Percentiles rank a stretch among this genome's conserved stretches.
phyloP scores from a whole-genome alignment of 2,888 invertebrate genomes.

The Dione juno region DNA sequence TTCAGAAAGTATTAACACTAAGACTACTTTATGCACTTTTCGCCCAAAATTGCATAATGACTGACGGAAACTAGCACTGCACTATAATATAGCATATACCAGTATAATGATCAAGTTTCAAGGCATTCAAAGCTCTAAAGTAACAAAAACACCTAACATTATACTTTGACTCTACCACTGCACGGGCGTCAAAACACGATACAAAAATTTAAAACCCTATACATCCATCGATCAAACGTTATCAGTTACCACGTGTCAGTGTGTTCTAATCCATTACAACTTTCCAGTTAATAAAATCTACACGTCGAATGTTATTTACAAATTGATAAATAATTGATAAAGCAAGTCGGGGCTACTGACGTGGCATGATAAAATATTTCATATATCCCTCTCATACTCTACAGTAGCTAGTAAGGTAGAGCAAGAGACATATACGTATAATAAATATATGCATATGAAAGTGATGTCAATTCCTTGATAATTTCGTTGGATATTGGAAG shows the following conservation, averaged over 20 bases:
- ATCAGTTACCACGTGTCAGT: slow-evolving; percentile 58
- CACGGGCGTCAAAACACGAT: slow-evolving; percentile 45
- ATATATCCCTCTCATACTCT: slow-evolving; percentile 44
- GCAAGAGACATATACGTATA: slow-evolving; percentile 25
- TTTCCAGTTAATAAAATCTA: slow-evolving; percentile 69
- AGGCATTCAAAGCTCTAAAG: no score
- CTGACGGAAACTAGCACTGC: no score
- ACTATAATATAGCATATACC: no score
- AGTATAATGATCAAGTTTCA: no score
- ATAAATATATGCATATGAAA: background rate
- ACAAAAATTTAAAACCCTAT: slow-evolving; percentile 43
- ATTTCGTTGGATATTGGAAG: slow-evolving; percentile 1
- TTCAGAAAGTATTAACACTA: no score
- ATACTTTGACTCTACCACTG: slow-evolving; percentile 38
- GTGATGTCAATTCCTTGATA: slow-evolving; percentile 36
- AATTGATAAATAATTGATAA: slow-evolving; percentile 64
- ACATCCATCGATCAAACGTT: slow-evolving; percentile 59
- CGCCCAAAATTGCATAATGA: background rate
- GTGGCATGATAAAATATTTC: slow-evolving; percentile 50
- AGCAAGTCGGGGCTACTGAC: slow-evolving; percentile 60
- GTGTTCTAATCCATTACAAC: slow-evolving; percentile 68
- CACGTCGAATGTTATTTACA: slow-evolving; percentile 68
- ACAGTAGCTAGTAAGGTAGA: slow-evolving; percentile 29
- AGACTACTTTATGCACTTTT: background rate
- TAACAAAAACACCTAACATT: background rate